Evolutionary conservation across 37 sponge, comb jelly and placozoan species (phyloP), one percentile per base, ranked within the genome.

Genomic region (Agelas oroides): DNA sequence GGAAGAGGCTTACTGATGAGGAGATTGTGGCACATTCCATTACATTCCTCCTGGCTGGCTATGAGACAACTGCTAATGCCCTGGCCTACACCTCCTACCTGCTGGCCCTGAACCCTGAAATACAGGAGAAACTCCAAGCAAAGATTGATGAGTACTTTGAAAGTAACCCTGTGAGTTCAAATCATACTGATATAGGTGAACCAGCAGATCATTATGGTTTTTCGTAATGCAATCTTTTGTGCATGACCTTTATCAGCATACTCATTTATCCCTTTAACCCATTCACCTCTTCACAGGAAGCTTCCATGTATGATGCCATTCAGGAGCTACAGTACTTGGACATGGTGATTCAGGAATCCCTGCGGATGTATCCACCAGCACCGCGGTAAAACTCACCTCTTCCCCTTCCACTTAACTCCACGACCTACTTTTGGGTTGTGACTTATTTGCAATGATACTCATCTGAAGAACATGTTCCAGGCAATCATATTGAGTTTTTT

Each of bases 11-110:
- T 27, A 76, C 87, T 33, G 78, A 90, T 66, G 82, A 63, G 55
- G 86, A 87, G 68, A 78, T 94, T 56, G 75, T 80, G 14, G 59
- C 52, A 17, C 77, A 84, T 32, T 85, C 77, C 55, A 41, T 84
- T 1, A 76, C 75, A n/a, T 90, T 94, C 79, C 35, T 94, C 54
- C 66, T 90, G n/a, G 95, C 95, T 76, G 95, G 95, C 39, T 88
- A 88, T 75, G 95, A 94, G 76, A 94, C 95, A 19, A 94, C 95
- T 19, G 84, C 85, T 54, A 94, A 79, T 52, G 65, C 84, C 25
- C 84, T 94, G 46, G 34, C 73, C 33, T 94, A 80, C 79, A 77
- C 76, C 19, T 25, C 91, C n/a, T 90, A 90, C 62, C 88, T 90
- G 41, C 85, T 94, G 53, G 91, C 91, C 18, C 53, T 87, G 12